phyloP scores from a whole-genome alignment of 2,888 invertebrate species.

The Volucella bombylans region DNA sequence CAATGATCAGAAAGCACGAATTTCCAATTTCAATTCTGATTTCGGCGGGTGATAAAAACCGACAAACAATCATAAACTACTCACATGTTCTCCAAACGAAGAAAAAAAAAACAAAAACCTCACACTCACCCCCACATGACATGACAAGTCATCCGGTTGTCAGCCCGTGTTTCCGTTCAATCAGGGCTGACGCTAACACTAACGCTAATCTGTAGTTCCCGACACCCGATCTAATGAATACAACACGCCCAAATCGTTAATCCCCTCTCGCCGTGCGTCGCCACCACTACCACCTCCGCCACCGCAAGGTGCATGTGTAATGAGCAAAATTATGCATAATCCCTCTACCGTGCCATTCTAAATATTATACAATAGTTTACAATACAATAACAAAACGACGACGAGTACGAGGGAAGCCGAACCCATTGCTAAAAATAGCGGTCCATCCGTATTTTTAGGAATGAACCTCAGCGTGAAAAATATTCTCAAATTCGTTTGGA shows the following conservation, averaged over 20 bases:
- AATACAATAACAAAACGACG: not conserved
- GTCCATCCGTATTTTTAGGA: slow-evolving; percentile 31
- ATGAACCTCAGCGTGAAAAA: slow-evolving; percentile 9
- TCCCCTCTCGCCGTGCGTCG: slow-evolving; percentile 21
- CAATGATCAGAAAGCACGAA: slow-evolving; percentile 43
- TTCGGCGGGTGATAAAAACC: slow-evolving; percentile 33
- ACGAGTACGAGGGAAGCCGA: not conserved
- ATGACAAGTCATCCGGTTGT: not conserved
- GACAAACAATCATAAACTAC: slow-evolving; percentile 9
- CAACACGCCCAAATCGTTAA: slow-evolving; percentile 52
- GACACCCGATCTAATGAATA: slow-evolving; percentile 38
- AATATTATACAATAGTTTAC: slow-evolving; percentile 20
- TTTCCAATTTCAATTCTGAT: slow-evolving; percentile 49
- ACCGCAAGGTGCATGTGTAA: slow-evolving; percentile 50
- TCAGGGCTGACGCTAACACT: not conserved
- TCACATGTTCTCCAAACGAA: not conserved
- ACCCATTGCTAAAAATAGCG: slow-evolving; percentile 42
- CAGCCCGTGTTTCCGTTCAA: not conserved
- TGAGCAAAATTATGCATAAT: slow-evolving; percentile 46
- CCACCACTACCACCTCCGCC: too few relatives aligned
- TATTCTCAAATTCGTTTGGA: slow-evolving; percentile 31
- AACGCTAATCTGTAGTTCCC: not conserved
- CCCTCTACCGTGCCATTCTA: slow-evolving; percentile 12
- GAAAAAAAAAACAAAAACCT: not conserved
- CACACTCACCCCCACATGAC: slow-evolving; percentile 1